phyloP scores from a whole-genome alignment of 2,888 invertebrate genomes.

The Hydropsyche betteni region DNA sequence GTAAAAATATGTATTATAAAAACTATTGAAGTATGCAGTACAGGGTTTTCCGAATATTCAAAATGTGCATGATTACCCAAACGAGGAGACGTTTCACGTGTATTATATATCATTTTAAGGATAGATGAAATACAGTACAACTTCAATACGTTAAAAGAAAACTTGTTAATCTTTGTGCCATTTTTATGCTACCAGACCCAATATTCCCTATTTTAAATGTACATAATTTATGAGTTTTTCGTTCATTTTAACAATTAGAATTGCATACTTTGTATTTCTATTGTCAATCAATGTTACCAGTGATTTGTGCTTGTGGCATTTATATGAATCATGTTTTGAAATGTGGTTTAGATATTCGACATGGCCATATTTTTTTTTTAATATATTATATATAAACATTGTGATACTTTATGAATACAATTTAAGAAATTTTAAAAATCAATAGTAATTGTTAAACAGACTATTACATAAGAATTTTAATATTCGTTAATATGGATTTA shows the following conservation, averaged over 20 bases:
- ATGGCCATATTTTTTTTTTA: constrained; percentile 9
- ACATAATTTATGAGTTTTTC: too few relatives aligned
- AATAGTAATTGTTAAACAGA: constrained; percentile 11
- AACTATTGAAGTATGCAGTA: constrained; percentile 29
- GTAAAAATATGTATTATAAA: constrained; percentile 21
- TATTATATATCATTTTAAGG: neutral
- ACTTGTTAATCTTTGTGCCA: neutral
- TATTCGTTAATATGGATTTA: constrained; percentile 11
- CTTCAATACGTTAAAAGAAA: neutral
- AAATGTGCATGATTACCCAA: too few relatives aligned
- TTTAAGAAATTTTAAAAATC: constrained; percentile 25
- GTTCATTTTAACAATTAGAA: too few relatives aligned
- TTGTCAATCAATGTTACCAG: too few relatives aligned
- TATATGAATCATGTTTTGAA: constrained; percentile 22
- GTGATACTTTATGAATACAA: constrained; percentile 19
- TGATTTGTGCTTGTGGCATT: constrained; percentile 8
- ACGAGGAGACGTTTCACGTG: neutral
- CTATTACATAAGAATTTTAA: constrained; percentile 16
- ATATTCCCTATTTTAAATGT: too few relatives aligned
- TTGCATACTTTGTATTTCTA: too few relatives aligned
- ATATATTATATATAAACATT: constrained; percentile 16
- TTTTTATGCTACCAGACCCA: constrained; percentile 4
- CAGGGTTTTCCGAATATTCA: constrained; percentile 19
- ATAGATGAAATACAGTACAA: neutral
- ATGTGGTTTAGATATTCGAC: constrained; percentile 20